Evolutionary conservation across 2,888 invertebrate species (phyloP), one percentile per base, ranked within the genome.

Genomic region (Acleris cristana): DNA sequence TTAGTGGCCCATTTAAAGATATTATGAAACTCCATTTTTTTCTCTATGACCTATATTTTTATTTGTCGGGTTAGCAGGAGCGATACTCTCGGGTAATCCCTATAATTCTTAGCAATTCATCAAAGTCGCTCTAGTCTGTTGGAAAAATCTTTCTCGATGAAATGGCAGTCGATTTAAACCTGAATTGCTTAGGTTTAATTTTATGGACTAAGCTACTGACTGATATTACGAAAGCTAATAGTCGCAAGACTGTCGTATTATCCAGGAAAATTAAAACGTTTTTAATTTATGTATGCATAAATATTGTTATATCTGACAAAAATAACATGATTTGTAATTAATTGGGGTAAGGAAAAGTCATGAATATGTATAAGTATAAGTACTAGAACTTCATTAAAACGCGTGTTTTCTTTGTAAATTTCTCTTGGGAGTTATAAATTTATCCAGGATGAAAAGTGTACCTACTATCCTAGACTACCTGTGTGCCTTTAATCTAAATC

Each of bases 71-170:
- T 49, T 23, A 51, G 45, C 23, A 18, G 21, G 48, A 26, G 49
- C 16, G 21, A 6, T 59, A 59, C 61, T 56, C 45, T 21, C 52
- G 19, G 56, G 30, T 66, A 66, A 66, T 66, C 66, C 56, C 44
- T 57, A 51, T 57, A 52, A 62, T 62, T 66, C 61, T 61, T 45
- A 56, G 61, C 61, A 57, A 66, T 66, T 66, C 56, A 66, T 66
- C 61, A 66, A 66, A 52, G 66, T 66, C 66, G 45, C 51, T 40
- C 44, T 45, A 55, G 26, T 52, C 51, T 51, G 52, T 45, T 30
- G 57, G 40, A 62, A 56, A 66, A 60, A 66, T 66, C 66, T 52
- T 52, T 61, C 56, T 62, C 66, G 61, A 62, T 66, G 57, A 57
- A 66, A 52, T 34, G 56, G 34, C 30, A 61, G 51, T 44, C 30